Evolutionary conservation across 2,113 vertebrate species (phyloP), one percentile per base, ranked within the genome.

Genomic region (Actinemys pallida): DNA sequence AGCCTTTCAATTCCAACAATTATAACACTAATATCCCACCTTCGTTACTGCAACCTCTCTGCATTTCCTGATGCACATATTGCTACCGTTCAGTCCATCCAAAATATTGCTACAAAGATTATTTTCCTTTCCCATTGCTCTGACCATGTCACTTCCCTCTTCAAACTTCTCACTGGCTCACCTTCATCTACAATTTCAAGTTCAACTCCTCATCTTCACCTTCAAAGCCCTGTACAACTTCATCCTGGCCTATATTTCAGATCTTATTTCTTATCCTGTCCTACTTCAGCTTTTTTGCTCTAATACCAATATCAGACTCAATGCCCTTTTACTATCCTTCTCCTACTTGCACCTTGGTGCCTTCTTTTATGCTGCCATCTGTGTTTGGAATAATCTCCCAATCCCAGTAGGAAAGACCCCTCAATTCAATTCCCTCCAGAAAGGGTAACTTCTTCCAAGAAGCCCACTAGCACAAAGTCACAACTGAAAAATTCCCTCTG

Each of bases 101-200:
- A 86, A 92, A 95, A 75, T 8, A 29, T 45, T 86, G 89, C 85
- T 93, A 89, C 56, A 84, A 86, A 94, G 57, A 90, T 80, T 53
- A 13, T 76, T 76, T 25, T 92, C 42, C 5, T 94, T 88, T 19
- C 31, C 83, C 94, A 69, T 20, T 69, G 35, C 8, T 86, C 54
- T 92, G 83, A 84, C 0, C 52, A 78, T 20, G 88, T 8, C 49
- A 22, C 52, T 86, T 81, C 10, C 11, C 87, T 89, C 85, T 92
- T 90, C 83, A 86, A 35, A 93, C 53, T 78, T 62, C 56, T 92
- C 81, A 88, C 9, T 53, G 79, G 7, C 72, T 88, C 39, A 91
- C 86, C 91, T 88, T 75, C 83, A 93, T 35, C 25, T 80, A 2
- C 72, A 76, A 92, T 57, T 47, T 53, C 35, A 96, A 90, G 83